phyloP scores from a whole-genome alignment of 2,113 vertebrate species.

The Arvicanthis niloticus region DNA sequence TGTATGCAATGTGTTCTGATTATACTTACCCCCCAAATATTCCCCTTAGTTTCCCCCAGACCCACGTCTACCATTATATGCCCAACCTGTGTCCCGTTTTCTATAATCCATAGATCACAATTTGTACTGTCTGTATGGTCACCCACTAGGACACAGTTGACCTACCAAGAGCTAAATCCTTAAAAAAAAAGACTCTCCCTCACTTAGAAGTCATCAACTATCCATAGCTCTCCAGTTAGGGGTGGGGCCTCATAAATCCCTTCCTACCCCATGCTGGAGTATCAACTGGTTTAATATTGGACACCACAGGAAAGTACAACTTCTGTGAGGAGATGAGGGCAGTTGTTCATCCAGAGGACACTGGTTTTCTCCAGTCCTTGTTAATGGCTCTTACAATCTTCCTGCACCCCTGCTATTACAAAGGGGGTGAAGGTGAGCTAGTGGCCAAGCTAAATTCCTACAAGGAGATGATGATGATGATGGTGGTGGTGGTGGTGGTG shows the following conservation, averaged over 20 bases:
- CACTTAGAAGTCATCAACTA: background rate
- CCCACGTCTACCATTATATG: background rate
- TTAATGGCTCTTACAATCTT: background rate
- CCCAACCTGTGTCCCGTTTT: background rate
- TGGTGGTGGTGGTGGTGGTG: too few relatives aligned
- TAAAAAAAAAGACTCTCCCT: background rate
- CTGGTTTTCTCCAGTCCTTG: background rate
- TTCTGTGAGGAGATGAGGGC: background rate
- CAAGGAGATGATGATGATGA: too few relatives aligned
- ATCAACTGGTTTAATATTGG: background rate
- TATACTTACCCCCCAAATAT: background rate
- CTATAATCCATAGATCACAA: background rate
- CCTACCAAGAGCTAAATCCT: background rate
- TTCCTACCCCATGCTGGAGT: background rate
- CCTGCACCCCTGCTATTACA: too few relatives aligned
- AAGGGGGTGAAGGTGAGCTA: background rate
- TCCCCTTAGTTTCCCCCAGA: background rate
- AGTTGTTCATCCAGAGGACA: background rate
- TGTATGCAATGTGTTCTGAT: background rate
- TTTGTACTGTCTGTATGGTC: background rate
- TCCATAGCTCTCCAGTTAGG: background rate
- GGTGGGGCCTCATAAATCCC: background rate
- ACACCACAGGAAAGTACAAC: background rate
- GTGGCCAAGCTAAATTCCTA: background rate
- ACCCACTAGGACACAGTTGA: background rate